Evolutionary conservation across 1,140 invertebrate genomes (phyloP), one percentile per base, ranked within the genome.

Genomic region (Stenopsyche tienmushanensis): DNA sequence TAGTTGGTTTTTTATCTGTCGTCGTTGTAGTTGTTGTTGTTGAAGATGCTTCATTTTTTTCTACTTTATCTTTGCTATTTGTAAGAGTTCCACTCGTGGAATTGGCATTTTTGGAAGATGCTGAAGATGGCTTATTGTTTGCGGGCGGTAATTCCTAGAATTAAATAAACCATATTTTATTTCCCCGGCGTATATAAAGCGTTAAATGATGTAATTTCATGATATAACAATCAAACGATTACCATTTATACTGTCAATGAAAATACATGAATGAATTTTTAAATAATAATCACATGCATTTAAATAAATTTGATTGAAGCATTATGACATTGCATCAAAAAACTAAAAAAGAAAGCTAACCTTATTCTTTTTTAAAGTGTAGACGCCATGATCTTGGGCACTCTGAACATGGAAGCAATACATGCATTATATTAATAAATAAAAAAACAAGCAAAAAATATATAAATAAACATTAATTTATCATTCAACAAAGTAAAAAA

Each of bases 301-400:
- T 45, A 45, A 8, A 20, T 49, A 23, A 49, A 49, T n/a, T 39
- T 8, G 34, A 7, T 8, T 8, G 34, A 39, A 39, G 44, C 49
- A 53, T 24, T 18, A 23, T 21, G 18, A 3, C 3, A 8, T 53
- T 17, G 17, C 8, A 39, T 44, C 5, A 42, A 3, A 59, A 59
- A 59, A 45, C 29, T 9, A n/a, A n/a, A n/a, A n/a, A n/a, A n/a
- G n/a, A n/a, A n/a, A 9, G 23, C 68, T 64, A 70, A 70, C 68
- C 68, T 70, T 70, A 52, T 42, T 62, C 18, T 66, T 70, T 66
- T 64, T 70, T 53, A 70, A 66, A n/a, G 68, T 70, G 64, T 66
- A 70, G 64, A 70, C 68, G 47, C 68, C 64, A 45, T 66, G 42
- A 26, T 70, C 68, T 60, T 59, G 68, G 34, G 57, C 45, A 53